Evolutionary conservation across 2,797 vertebrate species (phyloP).

Genomic region (Sebastes alutus): DNA sequence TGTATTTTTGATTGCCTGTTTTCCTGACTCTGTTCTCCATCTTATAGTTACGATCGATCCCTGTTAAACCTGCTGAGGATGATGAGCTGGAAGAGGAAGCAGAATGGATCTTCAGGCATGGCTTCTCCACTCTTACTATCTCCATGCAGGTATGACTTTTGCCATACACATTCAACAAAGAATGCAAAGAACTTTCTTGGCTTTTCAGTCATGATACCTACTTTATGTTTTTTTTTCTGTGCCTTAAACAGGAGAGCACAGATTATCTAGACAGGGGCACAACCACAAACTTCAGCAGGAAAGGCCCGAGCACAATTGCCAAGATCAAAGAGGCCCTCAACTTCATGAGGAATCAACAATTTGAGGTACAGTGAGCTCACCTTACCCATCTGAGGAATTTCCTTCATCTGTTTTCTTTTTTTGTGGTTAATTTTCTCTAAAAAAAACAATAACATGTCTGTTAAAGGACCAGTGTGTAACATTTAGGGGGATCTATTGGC

Average conservation of each 20-base stretch:
- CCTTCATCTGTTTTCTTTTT: neutral
- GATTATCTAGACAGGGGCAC: constrained; percentile 96
- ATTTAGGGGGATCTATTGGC: too few relatives aligned
- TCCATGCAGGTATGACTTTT: constrained; percentile 90
- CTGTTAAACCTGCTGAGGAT: constrained; percentile 95
- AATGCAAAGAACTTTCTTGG: neutral
- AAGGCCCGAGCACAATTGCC: constrained; percentile 96
- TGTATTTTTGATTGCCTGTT: neutral
- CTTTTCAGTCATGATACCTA: neutral
- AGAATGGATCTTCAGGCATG: constrained; percentile 98
- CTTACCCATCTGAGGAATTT: neutral
- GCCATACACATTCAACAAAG: neutral
- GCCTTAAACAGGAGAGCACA: constrained; percentile 86
- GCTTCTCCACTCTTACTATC: constrained; percentile 96
- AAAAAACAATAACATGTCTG: neutral
- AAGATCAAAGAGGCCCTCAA: constrained; percentile 99
- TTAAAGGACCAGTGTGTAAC: too few relatives aligned
- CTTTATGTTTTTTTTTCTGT: neutral
- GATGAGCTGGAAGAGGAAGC: constrained; percentile 98
- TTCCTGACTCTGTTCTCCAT: neutral
- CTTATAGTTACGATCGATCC: constrained; percentile 89
- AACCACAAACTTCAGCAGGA: constrained; percentile 93
- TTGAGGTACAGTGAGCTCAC: constrained; percentile 86
- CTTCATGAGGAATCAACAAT: constrained; percentile 99
- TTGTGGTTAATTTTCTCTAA: neutral